These are phyloP conservation scores for Sabatieria punctata DNA, from an alignment of 2,888 invertebrate genomes.

Conservation along the genomic window DNA sequence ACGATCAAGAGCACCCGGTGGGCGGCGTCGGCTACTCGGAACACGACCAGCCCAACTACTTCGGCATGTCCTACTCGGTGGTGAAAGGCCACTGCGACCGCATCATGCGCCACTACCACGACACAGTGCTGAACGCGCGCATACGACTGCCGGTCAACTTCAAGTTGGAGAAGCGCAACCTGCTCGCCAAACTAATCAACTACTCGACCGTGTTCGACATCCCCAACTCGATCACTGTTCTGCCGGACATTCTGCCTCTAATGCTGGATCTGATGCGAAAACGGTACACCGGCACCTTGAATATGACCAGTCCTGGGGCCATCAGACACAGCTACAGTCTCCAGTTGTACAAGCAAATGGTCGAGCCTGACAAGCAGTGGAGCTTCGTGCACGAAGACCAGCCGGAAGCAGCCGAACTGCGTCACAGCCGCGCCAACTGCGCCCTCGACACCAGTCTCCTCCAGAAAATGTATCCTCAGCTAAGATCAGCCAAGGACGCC, in stretches of 20 bases:
- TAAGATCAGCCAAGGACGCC: slow-evolving; percentile 18
- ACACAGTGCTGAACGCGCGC: slow-evolving; percentile 17
- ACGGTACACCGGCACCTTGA: slow-evolving; percentile 12
- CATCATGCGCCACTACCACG: slow-evolving; percentile 12
- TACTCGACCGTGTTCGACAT: slow-evolving; percentile 14
- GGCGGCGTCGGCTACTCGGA: slow-evolving; percentile 13
- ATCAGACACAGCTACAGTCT: slow-evolving; percentile 12
- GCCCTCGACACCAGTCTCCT: slow-evolving; percentile 16
- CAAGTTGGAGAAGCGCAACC: slow-evolving; percentile 13
- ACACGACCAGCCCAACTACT: slow-evolving; percentile 13
- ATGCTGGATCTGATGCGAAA: slow-evolving; percentile 13
- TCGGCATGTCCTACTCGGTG: slow-evolving; percentile 17
- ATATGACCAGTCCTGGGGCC: slow-evolving; percentile 14
- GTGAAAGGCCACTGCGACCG: slow-evolving; percentile 18
- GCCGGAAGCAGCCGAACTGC: slow-evolving; percentile 6
- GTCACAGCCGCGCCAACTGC: slow-evolving; percentile 11
- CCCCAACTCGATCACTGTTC: slow-evolving; percentile 15
- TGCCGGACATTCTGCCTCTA: slow-evolving; percentile 16
- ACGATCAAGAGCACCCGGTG: slow-evolving; percentile 12
- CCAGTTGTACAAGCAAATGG: slow-evolving; percentile 10
- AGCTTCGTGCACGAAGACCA: slow-evolving; percentile 6
- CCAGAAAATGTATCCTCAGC: slow-evolving; percentile 16
- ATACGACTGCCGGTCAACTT: slow-evolving; percentile 19
- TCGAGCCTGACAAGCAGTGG: background rate
- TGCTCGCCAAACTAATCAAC: slow-evolving; percentile 15